A percentile compares a stretch with the other conserved stretches of the same genome.
These are phyloP conservation scores for Chloropsis cyanopogon DNA, from an alignment of 2,113 vertebrate species.

Conservation along the genomic window DNA sequence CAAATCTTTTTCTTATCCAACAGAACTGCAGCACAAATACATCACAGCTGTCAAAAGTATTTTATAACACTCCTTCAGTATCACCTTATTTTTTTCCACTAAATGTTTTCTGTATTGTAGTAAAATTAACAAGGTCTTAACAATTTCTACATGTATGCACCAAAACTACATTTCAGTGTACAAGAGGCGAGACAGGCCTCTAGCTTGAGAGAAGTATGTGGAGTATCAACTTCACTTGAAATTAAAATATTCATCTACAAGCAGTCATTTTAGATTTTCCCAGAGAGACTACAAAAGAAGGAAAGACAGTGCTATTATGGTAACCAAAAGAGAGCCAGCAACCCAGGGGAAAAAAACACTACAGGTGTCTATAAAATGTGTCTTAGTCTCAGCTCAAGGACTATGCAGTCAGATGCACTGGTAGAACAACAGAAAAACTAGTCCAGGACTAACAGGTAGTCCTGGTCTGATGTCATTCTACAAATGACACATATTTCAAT, in stretches of 20 bases:
- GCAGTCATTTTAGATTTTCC: not conserved
- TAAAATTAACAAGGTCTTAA: not conserved
- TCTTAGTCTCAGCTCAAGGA: not conserved
- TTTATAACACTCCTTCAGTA: not conserved
- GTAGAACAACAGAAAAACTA: not conserved
- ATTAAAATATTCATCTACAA: not conserved
- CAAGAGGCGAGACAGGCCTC: not conserved
- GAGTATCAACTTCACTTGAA: not conserved
- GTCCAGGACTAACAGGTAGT: not conserved
- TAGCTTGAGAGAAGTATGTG: not conserved
- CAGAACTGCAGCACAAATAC: not conserved
- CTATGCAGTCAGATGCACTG: not conserved
- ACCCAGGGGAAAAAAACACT: not conserved
- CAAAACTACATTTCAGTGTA: not conserved
- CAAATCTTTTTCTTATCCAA: not conserved
- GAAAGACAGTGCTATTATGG: not conserved
- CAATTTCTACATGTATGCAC: not conserved
- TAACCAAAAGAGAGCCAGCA: not conserved
- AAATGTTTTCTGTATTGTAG: not conserved
- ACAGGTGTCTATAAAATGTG: not conserved
- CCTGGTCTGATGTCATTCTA: not conserved
- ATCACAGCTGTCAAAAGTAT: not conserved
- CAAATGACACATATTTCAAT: not conserved
- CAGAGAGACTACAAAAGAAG: not conserved
- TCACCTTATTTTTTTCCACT: not conserved